Evolutionary conservation across 1,140 invertebrate genomes (phyloP).

Genomic region (Drosophila triauraria): DNA sequence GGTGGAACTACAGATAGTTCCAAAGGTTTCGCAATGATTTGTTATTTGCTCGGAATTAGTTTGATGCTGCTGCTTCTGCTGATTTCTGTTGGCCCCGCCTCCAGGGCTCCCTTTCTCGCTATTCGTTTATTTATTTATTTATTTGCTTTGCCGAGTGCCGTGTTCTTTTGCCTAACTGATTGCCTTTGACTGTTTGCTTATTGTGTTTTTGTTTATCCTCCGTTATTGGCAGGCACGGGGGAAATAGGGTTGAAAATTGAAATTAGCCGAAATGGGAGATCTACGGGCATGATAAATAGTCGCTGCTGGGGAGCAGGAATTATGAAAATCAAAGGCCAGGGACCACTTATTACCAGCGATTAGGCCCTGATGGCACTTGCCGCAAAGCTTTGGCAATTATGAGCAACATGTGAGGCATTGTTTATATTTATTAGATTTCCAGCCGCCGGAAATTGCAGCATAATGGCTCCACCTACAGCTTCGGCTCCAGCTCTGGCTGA

Average conservation of each 20-base stretch:
- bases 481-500: neutral
- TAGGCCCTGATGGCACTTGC: conserved; percentile 49
- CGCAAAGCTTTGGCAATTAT: conserved; percentile 61
- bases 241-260: conserved; percentile 75
- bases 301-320: conserved; percentile 1
- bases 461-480: conserved; percentile 37
- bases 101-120: conserved; percentile 10
- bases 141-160: conserved; percentile 36
- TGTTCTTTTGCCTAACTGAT: conserved; percentile 65
- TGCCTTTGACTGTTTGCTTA: conserved; percentile 62
- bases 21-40: conserved; percentile 59
- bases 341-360: conserved; percentile 53
- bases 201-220: conserved; percentile 28
- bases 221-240: neutral
- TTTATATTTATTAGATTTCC: conserved; percentile 77
- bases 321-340: conserved; percentile 33
- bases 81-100: conserved; percentile 37
- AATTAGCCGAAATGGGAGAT: conserved; percentile 59
- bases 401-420: conserved; percentile 69
- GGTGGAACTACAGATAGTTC: conserved; percentile 51
- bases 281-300: conserved; percentile 30
- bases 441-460: conserved; percentile 66
- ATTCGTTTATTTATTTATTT: conserved; percentile 47
- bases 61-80: conserved; percentile 38
- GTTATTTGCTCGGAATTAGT: conserved; percentile 81